phyloP scores from a whole-genome alignment of 2,113 vertebrate species.

The Amblyopsis rosae region DNA sequence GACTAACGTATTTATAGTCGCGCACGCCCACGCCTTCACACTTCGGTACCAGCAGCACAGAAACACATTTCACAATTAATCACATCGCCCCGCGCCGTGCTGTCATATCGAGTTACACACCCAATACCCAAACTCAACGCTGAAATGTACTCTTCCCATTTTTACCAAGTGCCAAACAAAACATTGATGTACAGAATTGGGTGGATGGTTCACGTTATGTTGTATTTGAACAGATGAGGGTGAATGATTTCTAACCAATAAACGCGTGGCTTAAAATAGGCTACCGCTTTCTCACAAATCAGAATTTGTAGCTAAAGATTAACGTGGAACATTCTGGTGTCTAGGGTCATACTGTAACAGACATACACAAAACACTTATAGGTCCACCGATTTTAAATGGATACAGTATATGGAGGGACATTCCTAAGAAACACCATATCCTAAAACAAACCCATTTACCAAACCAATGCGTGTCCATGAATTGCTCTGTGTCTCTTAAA shows the following conservation, averaged over 20 bases:
- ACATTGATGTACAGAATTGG: slow-evolving; percentile 14
- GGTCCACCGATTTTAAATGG: too few species aligned
- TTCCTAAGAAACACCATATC: neutral
- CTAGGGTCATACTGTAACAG: too few species aligned
- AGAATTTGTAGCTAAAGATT: neutral
- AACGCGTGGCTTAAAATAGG: neutral
- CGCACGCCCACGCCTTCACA: slow-evolving; percentile 63
- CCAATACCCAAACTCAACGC: slow-evolving; percentile 43
- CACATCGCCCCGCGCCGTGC: slow-evolving; percentile 48
- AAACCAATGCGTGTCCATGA: neutral
- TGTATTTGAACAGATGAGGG: slow-evolving; percentile 3
- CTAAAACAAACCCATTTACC: neutral
- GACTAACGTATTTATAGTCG: slow-evolving; percentile 65
- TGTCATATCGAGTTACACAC: slow-evolving; percentile 65
- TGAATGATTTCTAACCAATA: neutral
- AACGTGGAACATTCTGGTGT: neutral
- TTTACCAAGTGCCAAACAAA: slow-evolving; percentile 26
- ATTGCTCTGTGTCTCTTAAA: neutral
- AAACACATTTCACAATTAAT: slow-evolving; percentile 67
- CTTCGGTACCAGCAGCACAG: slow-evolving; percentile 52
- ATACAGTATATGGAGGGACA: too few species aligned
- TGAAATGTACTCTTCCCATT: slow-evolving; percentile 52
- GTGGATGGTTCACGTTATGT: neutral
- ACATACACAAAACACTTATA: too few species aligned
- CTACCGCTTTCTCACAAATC: slow-evolving; percentile 1